Evolutionary conservation across 1,140 invertebrate genomes (phyloP).

Genomic region (Archivesica marissinica): DNA sequence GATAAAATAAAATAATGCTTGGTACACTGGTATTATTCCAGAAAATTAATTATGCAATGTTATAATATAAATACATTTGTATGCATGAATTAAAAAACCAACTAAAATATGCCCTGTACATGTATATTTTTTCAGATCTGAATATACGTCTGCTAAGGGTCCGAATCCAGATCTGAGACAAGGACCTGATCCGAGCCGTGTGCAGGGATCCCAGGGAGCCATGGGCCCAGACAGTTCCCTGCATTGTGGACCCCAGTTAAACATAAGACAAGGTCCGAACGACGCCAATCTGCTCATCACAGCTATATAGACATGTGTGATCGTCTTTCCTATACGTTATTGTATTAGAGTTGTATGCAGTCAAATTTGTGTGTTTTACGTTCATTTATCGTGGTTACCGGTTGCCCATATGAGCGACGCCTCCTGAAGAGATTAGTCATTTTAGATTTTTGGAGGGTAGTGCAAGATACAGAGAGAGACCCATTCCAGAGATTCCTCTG

Average conservation of each 20-base stretch:
- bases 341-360: too few relatives aligned
- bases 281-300: conserved; percentile 25
- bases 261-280: conserved; percentile 21
- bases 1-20: too few relatives aligned
- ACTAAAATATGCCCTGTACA: not conserved
- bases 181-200: conserved; percentile 48
- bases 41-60: not conserved
- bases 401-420: too few relatives aligned
- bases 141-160: conserved; percentile 46
- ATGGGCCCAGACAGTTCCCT: conserved; percentile 47
- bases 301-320: conserved; percentile 32
- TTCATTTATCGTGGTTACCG: too few relatives aligned
- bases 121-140: conserved; percentile 22
- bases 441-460: too few relatives aligned
- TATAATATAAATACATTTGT: not conserved
- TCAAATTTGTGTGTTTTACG: too few relatives aligned
- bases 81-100: not conserved
- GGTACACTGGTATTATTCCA: too few relatives aligned
- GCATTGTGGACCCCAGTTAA: conserved; percentile 46
- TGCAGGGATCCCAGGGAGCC: conserved; percentile 50
- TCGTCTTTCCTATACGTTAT: too few relatives aligned
- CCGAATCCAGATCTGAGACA: conserved; percentile 45
- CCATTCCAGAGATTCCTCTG: too few relatives aligned
- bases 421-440: too few relatives aligned
- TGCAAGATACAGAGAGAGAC: too few relatives aligned